Conservation (phyloP, 2,888 invertebrate species). For the Scelioninae gen. 1 region DNA sequence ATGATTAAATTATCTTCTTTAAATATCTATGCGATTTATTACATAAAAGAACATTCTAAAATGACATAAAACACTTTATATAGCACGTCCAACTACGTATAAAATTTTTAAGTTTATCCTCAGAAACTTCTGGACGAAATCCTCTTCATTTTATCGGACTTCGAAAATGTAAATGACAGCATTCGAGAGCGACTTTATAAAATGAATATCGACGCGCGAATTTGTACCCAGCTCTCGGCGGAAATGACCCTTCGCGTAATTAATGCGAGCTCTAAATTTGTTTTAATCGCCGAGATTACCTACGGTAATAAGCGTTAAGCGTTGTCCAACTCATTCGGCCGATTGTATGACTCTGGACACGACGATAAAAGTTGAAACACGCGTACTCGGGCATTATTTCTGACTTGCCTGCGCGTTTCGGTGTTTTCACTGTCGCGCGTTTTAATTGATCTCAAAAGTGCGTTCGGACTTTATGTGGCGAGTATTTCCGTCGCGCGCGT, state of each 20-base stretch:
- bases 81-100: no score
- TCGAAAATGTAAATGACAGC: conserved; percentile 50
- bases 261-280: conserved; percentile 80
- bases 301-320: conserved; percentile 81
- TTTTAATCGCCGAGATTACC: conserved; percentile 82
- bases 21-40: no score
- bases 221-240: conserved; percentile 57
- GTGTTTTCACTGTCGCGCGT: conserved; percentile 23
- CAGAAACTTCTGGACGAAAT: no score
- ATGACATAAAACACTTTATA: no score
- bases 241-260: conserved; percentile 76
- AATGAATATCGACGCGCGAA: conserved; percentile 59
- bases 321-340: conserved; percentile 69
- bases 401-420: neutral
- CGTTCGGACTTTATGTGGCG: conserved; percentile 27
- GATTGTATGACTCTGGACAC: neutral
- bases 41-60: no score
- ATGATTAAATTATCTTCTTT: no score
- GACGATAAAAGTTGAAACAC: conserved; percentile 29
- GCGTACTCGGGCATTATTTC: conserved; percentile 29
- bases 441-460: conserved; percentile 52
- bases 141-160: conserved; percentile 14
- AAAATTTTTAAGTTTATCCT: no score
- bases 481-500: conserved; percentile 1
- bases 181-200: conserved; percentile 36